Percentiles rank a stretch among this genome's conserved stretches.
Evolutionary conservation across 2,113 vertebrate species (phyloP).

Genomic region (Reinhardtius hippoglossoides): DNA sequence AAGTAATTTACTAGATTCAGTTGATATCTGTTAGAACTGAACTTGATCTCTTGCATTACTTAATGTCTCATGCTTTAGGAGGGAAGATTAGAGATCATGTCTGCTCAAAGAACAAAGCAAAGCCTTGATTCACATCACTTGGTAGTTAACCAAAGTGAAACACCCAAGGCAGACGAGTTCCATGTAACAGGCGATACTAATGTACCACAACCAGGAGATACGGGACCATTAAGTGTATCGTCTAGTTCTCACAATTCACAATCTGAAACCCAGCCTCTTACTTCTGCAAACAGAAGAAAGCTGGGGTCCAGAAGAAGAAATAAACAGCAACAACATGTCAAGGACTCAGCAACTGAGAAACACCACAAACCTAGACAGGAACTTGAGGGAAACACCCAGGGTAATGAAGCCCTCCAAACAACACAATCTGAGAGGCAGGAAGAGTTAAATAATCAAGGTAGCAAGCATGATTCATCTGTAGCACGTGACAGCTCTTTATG

Average conservation of each 20-base stretch:
- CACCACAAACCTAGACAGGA: slow-evolving; percentile 33
- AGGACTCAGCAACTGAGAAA: slow-evolving; percentile 7
- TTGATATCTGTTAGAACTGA: not conserved
- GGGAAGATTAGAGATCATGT: slow-evolving; percentile 73
- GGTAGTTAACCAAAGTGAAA: slow-evolving; percentile 22
- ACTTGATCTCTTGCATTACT: slow-evolving; percentile 2
- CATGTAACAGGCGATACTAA: not conserved
- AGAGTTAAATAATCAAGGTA: not conserved
- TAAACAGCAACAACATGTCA: slow-evolving; percentile 22
- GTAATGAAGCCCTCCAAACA: not conserved
- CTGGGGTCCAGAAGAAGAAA: slow-evolving; percentile 54
- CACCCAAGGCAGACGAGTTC: slow-evolving; percentile 18
- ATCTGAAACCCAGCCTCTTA: slow-evolving; percentile 7
- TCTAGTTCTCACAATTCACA: not conserved
- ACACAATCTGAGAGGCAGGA: slow-evolving; percentile 17
- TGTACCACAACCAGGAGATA: slow-evolving; percentile 6
- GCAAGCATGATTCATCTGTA: not conserved
- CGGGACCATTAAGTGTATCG: not conserved
- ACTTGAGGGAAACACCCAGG: slow-evolving; percentile 16
- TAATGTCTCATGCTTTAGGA: slow-evolving; percentile 59
- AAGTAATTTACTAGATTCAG: not conserved
- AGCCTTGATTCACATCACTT: slow-evolving; percentile 82
- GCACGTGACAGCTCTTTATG: not conserved
- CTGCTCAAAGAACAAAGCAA: slow-evolving; percentile 69
- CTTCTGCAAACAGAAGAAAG: slow-evolving; percentile 50